Conservation (phyloP, 2,797 vertebrate genomes). For the Percopsis omiscomaycus region DNA sequence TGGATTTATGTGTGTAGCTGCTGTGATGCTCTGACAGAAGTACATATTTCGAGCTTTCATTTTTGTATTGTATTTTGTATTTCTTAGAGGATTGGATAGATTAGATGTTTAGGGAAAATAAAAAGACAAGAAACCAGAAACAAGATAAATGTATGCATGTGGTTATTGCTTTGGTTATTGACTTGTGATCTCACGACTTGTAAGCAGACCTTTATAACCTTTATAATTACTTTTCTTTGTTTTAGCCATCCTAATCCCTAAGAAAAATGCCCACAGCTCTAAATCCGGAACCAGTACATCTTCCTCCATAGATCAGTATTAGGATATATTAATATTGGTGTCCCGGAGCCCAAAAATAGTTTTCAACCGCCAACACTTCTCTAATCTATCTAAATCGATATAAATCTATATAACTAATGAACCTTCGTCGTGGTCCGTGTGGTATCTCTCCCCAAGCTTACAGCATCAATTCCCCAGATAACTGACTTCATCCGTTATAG, state of each 20-base stretch:
- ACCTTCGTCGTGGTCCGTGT: slow-evolving; percentile 7
- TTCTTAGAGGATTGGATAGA: too few species aligned
- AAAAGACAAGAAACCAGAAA: too few species aligned
- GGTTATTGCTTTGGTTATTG: too few species aligned
- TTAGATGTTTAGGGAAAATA: too few species aligned
- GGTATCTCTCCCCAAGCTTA: background rate
- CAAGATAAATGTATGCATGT: too few species aligned
- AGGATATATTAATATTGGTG: slow-evolving; percentile 39
- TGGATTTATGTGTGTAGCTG: too few species aligned
- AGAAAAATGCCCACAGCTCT: slow-evolving; percentile 35
- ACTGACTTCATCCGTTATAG: background rate
- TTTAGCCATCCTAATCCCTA: background rate
- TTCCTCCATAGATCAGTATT: slow-evolving; percentile 31
- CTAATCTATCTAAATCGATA: slow-evolving; percentile 27
- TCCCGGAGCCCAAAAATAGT: slow-evolving; percentile 50
- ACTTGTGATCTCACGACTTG: too few species aligned
- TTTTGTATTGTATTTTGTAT: too few species aligned
- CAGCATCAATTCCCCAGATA: background rate
- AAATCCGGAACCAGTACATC: slow-evolving; percentile 40
- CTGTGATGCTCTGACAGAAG: too few species aligned
- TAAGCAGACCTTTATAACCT: too few species aligned
- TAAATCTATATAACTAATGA: slow-evolving; percentile 52
- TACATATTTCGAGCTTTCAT: too few species aligned
- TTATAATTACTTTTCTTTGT: too few species aligned
- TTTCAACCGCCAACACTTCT: slow-evolving; percentile 19